A percentile compares a stretch with the other conserved stretches of the same genome.
phyloP scores from a whole-genome alignment of 2,797 vertebrate species.

The Harpagifer antarcticus region DNA sequence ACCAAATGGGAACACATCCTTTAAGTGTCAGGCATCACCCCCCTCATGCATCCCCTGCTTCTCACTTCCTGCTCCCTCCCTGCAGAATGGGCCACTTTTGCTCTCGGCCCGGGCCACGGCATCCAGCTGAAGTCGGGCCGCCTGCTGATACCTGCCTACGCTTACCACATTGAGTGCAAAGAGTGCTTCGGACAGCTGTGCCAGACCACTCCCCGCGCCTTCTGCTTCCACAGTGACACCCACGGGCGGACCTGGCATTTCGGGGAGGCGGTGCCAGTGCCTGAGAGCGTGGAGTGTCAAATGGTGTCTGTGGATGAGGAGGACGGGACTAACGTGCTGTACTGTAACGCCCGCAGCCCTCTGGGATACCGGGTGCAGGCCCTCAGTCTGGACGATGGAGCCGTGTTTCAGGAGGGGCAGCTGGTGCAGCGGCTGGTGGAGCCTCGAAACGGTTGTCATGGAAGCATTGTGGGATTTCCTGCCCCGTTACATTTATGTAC shows the following conservation, averaged over 20 bases:
- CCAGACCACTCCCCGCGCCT: conserved; percentile 89
- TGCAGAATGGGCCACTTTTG: conserved; percentile 97
- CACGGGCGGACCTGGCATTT: conserved; percentile 90
- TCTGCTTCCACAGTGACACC: conserved; percentile 94
- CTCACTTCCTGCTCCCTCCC: conserved; percentile 2
- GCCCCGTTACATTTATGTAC: conserved; percentile 78
- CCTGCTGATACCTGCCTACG: conserved; percentile 93
- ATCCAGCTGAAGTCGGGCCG: conserved; percentile 93
- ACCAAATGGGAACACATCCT: background rate
- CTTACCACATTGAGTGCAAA: conserved; percentile 92
- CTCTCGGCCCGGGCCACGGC: conserved; percentile 93
- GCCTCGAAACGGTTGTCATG: conserved; percentile 92
- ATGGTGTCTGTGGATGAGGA: conserved; percentile 91
- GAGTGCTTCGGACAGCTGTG: conserved; percentile 93
- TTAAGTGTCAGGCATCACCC: background rate
- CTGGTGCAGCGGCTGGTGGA: conserved; percentile 90
- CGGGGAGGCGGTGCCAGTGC: conserved; percentile 88
- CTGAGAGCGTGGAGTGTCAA: conserved; percentile 94
- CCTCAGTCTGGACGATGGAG: conserved; percentile 88
- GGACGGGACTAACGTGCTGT: conserved; percentile 87
- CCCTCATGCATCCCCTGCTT: background rate
- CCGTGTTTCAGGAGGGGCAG: conserved; percentile 89
- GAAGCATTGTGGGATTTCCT: conserved; percentile 91
- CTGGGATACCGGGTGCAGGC: conserved; percentile 93
- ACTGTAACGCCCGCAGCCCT: conserved; percentile 94